Evolutionary conservation across 2,797 vertebrate species (phyloP).

Genomic region (Rachycentron canadum): DNA sequence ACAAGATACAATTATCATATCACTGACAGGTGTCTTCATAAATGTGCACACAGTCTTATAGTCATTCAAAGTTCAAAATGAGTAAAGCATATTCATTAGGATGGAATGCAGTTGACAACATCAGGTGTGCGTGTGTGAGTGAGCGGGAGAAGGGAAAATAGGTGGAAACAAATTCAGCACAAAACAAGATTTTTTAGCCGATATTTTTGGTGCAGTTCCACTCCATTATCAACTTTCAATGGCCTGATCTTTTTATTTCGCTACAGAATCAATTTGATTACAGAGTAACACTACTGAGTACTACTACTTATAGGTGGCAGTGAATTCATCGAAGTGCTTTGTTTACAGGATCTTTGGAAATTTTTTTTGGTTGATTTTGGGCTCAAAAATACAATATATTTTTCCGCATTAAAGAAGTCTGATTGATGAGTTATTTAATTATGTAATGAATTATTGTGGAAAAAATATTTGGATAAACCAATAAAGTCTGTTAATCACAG

Average conservation of each 20-base stretch:
- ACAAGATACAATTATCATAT: constrained; percentile 48
- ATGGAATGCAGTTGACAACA: constrained; percentile 49
- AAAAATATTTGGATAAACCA: constrained; percentile 24
- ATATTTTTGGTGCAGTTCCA: constrained; percentile 7
- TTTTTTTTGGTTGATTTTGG: constrained; percentile 14
- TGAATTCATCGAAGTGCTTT: constrained; percentile 69
- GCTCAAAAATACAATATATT: constrained; percentile 21
- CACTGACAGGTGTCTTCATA: constrained; percentile 48
- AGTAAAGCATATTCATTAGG: constrained; percentile 42
- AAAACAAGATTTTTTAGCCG: background rate
- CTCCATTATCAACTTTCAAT: constrained; percentile 3
- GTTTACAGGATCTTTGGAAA: constrained; percentile 72
- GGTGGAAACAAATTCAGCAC: constrained; percentile 28
- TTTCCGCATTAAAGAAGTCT: constrained; percentile 32
- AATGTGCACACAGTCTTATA: constrained; percentile 58
- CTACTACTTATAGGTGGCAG: constrained; percentile 51
- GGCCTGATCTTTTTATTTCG: background rate
- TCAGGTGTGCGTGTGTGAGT: constrained; percentile 20
- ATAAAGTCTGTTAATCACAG: constrained; percentile 17
- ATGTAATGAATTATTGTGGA: constrained; percentile 29
- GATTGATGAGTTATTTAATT: constrained; percentile 52
- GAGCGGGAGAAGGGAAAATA: constrained; percentile 26
- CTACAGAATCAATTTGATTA: constrained; percentile 6
- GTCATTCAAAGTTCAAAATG: constrained; percentile 52
- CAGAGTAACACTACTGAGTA: background rate